Evolutionary conservation across 2,113 vertebrate genomes (phyloP).

Genomic region (Ondatra zibethicus): DNA sequence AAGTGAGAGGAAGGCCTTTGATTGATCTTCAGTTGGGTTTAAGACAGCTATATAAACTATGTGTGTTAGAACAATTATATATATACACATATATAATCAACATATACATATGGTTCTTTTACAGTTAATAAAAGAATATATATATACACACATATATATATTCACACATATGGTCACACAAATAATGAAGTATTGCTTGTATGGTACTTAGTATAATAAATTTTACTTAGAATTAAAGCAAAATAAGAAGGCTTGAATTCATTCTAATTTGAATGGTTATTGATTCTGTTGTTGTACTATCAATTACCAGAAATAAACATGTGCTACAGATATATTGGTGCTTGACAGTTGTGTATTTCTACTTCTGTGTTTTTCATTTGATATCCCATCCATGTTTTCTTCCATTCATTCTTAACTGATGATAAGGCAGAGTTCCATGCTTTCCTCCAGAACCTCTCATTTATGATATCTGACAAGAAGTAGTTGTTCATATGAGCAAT

Average conservation of each 20-base stretch:
- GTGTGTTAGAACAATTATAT: not conserved
- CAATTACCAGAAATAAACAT: not conserved
- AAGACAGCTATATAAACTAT: not conserved
- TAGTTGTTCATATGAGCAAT: not conserved
- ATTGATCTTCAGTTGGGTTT: not conserved
- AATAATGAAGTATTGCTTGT: not conserved
- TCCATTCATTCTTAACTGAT: not conserved
- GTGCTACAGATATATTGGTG: not conserved
- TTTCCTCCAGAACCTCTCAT: not conserved
- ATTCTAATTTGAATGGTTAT: not conserved
- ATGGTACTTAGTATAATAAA: not conserved
- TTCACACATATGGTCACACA: not conserved
- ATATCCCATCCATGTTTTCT: not conserved
- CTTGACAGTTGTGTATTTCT: not conserved
- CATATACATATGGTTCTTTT: not conserved
- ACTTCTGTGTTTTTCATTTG: not conserved
- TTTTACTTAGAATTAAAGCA: not conserved
- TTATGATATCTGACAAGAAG: not conserved
- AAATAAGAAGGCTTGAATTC: not conserved
- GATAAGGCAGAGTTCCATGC: not conserved
- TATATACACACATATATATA: not conserved
- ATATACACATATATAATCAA: not conserved
- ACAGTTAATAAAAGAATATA: too few relatives aligned
- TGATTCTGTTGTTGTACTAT: not conserved
- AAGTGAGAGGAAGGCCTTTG: fast-evolving